These are phyloP conservation scores for Pristionchus mayeri DNA, from an alignment of 2,888 invertebrate species.

Conservation along the genomic window DNA sequence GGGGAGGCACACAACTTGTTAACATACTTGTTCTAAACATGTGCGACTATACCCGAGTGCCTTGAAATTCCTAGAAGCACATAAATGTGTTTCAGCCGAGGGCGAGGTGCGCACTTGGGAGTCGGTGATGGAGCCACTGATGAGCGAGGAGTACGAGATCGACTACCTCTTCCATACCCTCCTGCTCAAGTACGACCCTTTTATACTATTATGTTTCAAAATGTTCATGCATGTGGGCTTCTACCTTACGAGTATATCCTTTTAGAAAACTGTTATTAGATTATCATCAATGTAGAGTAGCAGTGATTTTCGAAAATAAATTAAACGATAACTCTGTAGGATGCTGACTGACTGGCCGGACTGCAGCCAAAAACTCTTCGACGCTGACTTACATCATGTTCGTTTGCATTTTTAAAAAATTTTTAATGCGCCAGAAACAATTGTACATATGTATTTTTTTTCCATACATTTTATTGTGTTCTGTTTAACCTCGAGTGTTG, in stretches of 20 bases:
- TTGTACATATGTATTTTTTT: background rate
- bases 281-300: no score
- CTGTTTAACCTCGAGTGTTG: background rate
- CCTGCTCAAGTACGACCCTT: slow-evolving; percentile 61
- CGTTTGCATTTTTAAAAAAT: background rate
- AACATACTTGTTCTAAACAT: no score
- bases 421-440: background rate
- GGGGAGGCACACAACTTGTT: no score
- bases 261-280: no score
- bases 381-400: slow-evolving; percentile 71
- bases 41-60: no score
- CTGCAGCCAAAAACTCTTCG: slow-evolving; percentile 66
- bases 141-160: slow-evolving; percentile 73
- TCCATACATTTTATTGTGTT: background rate
- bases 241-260: no score
- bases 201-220: no score
- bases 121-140: slow-evolving; percentile 68
- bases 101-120: slow-evolving; percentile 68
- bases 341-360: slow-evolving; percentile 76
- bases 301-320: no score
- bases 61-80: no score
- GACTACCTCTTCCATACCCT: slow-evolving; percentile 74
- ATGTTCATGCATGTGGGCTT: no score
- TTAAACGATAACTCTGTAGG: no score
- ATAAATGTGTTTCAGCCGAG: slow-evolving; percentile 53